These are phyloP conservation scores for Ceyx margarethae DNA, from an alignment of 2,113 vertebrate species.

Conservation along the genomic window DNA sequence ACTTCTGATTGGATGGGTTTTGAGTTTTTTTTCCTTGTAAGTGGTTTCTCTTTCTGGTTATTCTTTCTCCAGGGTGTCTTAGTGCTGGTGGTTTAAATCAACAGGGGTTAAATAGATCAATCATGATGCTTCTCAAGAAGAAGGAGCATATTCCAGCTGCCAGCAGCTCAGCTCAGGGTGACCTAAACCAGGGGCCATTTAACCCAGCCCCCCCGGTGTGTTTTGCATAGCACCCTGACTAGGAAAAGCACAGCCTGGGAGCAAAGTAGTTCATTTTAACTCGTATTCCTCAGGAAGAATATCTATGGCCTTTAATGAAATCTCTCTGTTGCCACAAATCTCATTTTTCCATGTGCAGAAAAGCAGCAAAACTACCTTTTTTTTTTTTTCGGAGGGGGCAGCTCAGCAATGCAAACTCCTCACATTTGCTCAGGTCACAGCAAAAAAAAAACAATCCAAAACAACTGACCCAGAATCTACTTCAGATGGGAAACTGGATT, in stretches of 20 bases:
- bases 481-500: background rate
- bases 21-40: background rate
- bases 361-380: background rate
- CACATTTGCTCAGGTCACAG: background rate
- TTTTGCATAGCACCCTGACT: background rate
- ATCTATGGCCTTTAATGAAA: background rate
- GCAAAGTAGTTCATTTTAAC: background rate
- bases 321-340: background rate
- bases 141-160: background rate
- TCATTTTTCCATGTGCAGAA: background rate
- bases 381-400: too few species aligned
- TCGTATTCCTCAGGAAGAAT: background rate
- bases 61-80: background rate
- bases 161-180: background rate
- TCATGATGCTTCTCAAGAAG: background rate
- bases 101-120: background rate
- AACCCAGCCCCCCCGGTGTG: rapidly evolving
- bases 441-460: background rate
- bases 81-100: background rate
- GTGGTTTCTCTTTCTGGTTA: background rate
- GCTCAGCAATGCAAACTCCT: background rate
- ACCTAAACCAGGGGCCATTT: background rate
- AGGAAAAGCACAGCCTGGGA: background rate
- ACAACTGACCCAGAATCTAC: background rate
- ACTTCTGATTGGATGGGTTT: background rate